Base-by-base conservation (phyloP, 1,140 invertebrate genomes). In the Chironomus tepperi region DNA sequence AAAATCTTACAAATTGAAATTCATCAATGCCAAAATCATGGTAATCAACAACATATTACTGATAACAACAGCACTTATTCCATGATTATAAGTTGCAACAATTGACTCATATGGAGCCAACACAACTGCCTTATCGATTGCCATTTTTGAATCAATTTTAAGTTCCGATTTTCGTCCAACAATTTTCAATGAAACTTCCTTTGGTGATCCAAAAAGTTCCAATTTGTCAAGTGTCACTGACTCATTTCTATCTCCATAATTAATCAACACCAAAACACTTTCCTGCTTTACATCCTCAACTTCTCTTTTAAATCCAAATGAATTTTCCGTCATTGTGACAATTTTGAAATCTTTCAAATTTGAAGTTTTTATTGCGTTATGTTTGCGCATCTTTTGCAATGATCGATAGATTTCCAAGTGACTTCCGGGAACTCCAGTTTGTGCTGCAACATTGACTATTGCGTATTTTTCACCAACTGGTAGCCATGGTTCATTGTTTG, bases 381-480 rank as follows among this genome's bases (percentile, higher is more conserved):
- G 16, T 15, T 73, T 77, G 0, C 78, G 75, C 18, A 80, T 73
- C 0, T 72, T 43, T 2, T 76, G 65, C 7, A 80, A 43, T 1
- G 73, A 64, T 65, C 78, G 79, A 75, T 80, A 80, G 42, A 80
- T 78, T 12, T 74, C 76, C 9, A 80, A 19, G 74, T 80, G 79
- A 0, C 79, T 80, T 19, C 19, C 19, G 6, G n/a, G 6, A 19
- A 19, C 19, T 19, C 65, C 65, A 3, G 47, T 74, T 0, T 43
- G 19, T 0, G 74, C 74, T 0, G 18, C 19, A 7, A 70, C 75
- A 78, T 90, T 89, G 2, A 87, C 76, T 2, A 77, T 77, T 42
- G 43, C 43, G 74, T 87, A 89, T 76, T 89, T 86, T 0, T 78
- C 67, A 73, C 87, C 84, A 0, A 89, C 83, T 0, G 88, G 88